A percentile compares a stretch with the other conserved stretches of the same genome.
Evolutionary conservation across 2,888 invertebrate genomes (phyloP).

Genomic region (Mesorhabditis spiculigera): DNA sequence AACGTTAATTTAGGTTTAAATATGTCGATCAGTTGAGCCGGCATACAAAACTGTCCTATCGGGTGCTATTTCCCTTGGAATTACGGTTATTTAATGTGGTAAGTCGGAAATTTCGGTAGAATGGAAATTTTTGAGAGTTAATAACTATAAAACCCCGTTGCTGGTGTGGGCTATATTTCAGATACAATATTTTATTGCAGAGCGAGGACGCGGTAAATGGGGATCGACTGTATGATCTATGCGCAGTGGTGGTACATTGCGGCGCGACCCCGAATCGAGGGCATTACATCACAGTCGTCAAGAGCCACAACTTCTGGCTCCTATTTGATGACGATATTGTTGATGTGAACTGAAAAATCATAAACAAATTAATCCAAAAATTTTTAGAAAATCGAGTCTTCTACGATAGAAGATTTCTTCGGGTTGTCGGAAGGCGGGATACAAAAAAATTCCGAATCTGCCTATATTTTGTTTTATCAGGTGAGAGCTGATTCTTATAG

Average conservation of each 20-base stretch:
- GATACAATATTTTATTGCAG: constrained; percentile 64
- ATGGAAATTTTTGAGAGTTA: neutral
- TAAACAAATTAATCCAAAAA: neutral
- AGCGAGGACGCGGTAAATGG: constrained; percentile 97
- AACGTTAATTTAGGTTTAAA: constrained; percentile 55
- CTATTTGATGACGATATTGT: constrained; percentile 99
- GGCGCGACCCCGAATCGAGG: constrained; percentile 98
- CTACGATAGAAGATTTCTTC: constrained; percentile 98
- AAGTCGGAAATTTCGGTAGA: constrained; percentile 58
- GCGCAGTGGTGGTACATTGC: constrained; percentile 98
- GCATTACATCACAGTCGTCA: constrained; percentile 99
- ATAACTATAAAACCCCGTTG: neutral
- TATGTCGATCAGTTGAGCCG: constrained; percentile 92
- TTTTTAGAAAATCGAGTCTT: constrained; percentile 93
- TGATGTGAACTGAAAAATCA: constrained; percentile 71
- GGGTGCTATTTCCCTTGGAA: constrained; percentile 97
- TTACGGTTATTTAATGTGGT: constrained; percentile 94
- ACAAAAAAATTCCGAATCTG: constrained; percentile 98
- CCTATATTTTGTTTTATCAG: constrained; percentile 98
- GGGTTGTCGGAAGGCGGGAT: constrained; percentile 76
- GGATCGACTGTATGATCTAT: constrained; percentile 93
- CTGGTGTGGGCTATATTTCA: neutral
- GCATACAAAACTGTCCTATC: constrained; percentile 96
- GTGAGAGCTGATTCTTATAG: constrained; percentile 56
- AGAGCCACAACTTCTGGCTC: constrained; percentile 97